Evolutionary conservation across 2,113 vertebrate genomes (phyloP).

Genomic region (Crocuta crocuta): DNA sequence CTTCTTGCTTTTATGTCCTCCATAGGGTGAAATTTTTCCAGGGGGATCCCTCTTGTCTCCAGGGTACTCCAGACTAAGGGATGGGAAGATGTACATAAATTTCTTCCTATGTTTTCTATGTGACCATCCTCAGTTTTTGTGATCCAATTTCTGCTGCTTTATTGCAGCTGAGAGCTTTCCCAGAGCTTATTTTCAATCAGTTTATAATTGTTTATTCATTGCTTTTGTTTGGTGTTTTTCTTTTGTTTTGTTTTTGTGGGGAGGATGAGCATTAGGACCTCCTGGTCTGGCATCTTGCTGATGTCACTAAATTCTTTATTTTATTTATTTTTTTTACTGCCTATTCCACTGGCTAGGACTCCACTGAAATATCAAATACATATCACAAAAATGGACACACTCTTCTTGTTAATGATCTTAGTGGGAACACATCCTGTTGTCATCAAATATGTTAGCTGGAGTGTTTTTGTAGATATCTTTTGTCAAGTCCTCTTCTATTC

Average conservation of each 20-base stretch:
- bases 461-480: background rate
- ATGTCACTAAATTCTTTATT: background rate
- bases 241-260: background rate
- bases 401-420: background rate
- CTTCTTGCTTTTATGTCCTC: background rate
- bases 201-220: background rate
- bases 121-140: background rate
- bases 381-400: background rate
- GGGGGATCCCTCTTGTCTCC: background rate
- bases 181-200: background rate
- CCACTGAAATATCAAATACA: background rate
- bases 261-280: background rate
- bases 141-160: background rate
- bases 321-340: background rate
- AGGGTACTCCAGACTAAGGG: background rate
- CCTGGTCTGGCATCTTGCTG: background rate
- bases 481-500: background rate
- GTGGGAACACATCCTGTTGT: background rate
- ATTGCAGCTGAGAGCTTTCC: background rate
- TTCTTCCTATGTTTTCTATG: background rate
- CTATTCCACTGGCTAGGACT: background rate
- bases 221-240: background rate
- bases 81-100: background rate
- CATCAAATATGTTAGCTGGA: background rate
- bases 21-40: background rate